Evolutionary conservation across 2,797 vertebrate species (phyloP).

Genomic region (Falco concolor): DNA sequence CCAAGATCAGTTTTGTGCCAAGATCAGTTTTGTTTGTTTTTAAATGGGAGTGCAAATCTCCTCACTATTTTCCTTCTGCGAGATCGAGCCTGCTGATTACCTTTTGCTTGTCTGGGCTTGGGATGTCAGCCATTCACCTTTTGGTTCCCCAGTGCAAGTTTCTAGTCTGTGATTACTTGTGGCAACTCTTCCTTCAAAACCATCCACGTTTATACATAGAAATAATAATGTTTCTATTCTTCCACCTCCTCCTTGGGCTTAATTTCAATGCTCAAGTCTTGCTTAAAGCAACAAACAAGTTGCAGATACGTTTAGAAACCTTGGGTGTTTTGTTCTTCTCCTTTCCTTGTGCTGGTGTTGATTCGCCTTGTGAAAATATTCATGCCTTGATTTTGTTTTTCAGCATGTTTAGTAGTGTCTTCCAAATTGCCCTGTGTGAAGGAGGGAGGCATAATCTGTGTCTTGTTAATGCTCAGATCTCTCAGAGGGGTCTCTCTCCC

Average conservation of each 20-base stretch:
- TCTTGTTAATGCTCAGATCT: not conserved
- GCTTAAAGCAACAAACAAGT: conserved; percentile 37
- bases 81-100: conserved; percentile 30
- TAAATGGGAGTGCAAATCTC: not conserved
- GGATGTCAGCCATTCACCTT: conserved; percentile 17
- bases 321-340: not conserved
- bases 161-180: not conserved
- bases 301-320: not conserved
- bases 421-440: conserved; percentile 26
- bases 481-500: conserved; percentile 15
- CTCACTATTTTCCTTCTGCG: not conserved
- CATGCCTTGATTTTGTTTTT: not conserved
- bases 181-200: conserved; percentile 16
- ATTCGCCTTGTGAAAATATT: conserved; percentile 16
- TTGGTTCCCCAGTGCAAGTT: not conserved
- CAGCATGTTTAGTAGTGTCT: not conserved
- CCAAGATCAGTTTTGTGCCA: conserved; percentile 13
- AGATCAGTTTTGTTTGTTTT: conserved; percentile 45
- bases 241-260: conserved; percentile 21
- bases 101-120: conserved; percentile 42
- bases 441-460: not conserved
- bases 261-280: conserved; percentile 12
- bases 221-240: conserved; percentile 6
- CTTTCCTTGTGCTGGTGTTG: not conserved
- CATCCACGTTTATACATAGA: not conserved